Conservation (phyloP, 2,888 invertebrate genomes). For the Polydrusus tereticollis region DNA sequence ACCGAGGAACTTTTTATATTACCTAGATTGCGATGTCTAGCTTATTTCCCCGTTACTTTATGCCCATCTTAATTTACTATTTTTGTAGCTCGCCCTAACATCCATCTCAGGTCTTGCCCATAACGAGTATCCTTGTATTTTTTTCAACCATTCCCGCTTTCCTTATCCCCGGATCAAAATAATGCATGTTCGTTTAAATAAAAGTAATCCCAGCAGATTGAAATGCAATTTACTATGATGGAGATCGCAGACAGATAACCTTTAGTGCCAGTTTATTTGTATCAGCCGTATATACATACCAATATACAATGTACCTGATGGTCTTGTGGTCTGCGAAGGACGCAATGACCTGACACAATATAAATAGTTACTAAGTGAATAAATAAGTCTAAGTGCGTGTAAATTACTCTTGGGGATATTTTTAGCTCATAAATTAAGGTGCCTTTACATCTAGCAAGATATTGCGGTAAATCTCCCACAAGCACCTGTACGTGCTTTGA, state of each 20-base stretch:
- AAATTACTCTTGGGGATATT: background rate
- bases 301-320: background rate
- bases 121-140: background rate
- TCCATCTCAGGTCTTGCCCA: too few species aligned
- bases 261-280: background rate
- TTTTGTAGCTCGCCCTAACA: too few species aligned
- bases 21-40: too few species aligned
- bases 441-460: too few species aligned
- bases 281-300: background rate
- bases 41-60: too few species aligned
- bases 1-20: too few species aligned
- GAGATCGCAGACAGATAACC: constrained; percentile 8
- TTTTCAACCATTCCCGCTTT: background rate
- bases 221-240: background rate
- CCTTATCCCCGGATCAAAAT: background rate
- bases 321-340: background rate
- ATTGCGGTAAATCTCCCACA: too few species aligned
- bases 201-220: background rate
- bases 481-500: too few species aligned
- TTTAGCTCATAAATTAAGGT: too few species aligned
- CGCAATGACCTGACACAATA: background rate
- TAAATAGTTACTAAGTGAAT: background rate
- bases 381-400: background rate
- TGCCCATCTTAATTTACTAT: too few species aligned
- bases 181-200: background rate